Conservation (phyloP, 1,140 invertebrate species). For the Leucophenga varia region DNA sequence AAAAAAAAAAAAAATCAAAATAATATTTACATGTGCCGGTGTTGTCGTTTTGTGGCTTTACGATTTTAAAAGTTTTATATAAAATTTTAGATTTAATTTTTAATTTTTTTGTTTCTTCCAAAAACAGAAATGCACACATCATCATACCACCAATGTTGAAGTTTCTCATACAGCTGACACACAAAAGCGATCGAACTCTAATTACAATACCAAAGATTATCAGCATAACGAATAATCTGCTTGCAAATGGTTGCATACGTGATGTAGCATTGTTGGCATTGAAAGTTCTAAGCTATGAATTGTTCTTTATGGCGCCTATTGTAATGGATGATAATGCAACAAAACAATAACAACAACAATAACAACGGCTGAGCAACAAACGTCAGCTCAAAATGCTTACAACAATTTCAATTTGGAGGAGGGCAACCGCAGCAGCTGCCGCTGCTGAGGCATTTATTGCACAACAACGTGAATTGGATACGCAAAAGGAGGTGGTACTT, state of each 20-base stretch:
- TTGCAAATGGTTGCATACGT: conserved; percentile 61
- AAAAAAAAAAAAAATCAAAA: no score
- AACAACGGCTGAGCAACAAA: no score
- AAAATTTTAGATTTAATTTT: background rate
- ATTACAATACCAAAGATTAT: conserved; percentile 83
- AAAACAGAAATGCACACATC: conserved; percentile 59
- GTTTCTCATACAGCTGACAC: conserved; percentile 82
- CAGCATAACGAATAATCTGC: conserved; percentile 80
- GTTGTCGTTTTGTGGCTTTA: no score
- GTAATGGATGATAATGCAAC: no score
- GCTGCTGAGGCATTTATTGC: conserved; percentile 34
- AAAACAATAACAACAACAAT: no score
- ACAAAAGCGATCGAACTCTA: conserved; percentile 76
- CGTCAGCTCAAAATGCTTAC: no score
- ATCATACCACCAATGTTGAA: conserved; percentile 77
- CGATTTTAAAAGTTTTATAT: no score
- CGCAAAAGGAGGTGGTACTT: conserved; percentile 52
- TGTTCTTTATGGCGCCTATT: conserved; percentile 41
- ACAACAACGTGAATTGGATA: conserved; percentile 44
- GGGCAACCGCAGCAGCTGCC: conserved; percentile 25
- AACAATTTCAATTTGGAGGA: no score
- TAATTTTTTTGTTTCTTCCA: no score
- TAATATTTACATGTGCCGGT: no score
- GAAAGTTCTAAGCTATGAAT: conserved; percentile 44
- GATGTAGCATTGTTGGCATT: conserved; percentile 43